phyloP scores from a whole-genome alignment of 1,140 invertebrate genomes.

The Eueides isabella region DNA sequence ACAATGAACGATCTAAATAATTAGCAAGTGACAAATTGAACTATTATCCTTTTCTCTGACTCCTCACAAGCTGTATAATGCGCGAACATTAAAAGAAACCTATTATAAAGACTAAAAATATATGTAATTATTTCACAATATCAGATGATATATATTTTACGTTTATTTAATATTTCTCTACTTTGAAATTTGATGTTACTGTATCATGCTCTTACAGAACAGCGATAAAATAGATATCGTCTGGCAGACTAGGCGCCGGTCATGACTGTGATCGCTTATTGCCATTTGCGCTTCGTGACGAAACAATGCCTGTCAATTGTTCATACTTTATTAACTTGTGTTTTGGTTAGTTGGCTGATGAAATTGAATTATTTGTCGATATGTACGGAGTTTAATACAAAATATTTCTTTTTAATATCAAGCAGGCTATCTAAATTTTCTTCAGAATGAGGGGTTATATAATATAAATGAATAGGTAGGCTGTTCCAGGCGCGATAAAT shows the following conservation, averaged over 20 bases:
- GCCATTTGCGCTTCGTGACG: conserved; percentile 34
- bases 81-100: not conserved
- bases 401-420: too few relatives aligned
- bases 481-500: too few relatives aligned
- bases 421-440: too few relatives aligned
- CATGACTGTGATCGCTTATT: conserved; percentile 32
- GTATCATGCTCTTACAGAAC: conserved; percentile 20
- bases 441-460: too few relatives aligned
- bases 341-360: conserved; percentile 2
- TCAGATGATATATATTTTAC: not conserved
- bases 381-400: too few relatives aligned
- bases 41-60: too few relatives aligned
- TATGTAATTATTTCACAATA: too few relatives aligned
- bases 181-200: conserved; percentile 6
- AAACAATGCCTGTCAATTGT: conserved; percentile 25
- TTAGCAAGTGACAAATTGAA: too few relatives aligned
- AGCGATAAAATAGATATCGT: conserved; percentile 24
- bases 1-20: too few relatives aligned
- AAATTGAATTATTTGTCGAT: not conserved
- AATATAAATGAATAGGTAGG: too few relatives aligned
- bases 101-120: not conserved
- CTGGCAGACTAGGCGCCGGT: conserved; percentile 26
- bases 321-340: conserved; percentile 15
- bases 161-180: not conserved
- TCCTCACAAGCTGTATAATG: not conserved